Evolutionary conservation across 1,140 invertebrate species (phyloP), one percentile per base, ranked within the genome.

Genomic region (Drosophila pandora): DNA sequence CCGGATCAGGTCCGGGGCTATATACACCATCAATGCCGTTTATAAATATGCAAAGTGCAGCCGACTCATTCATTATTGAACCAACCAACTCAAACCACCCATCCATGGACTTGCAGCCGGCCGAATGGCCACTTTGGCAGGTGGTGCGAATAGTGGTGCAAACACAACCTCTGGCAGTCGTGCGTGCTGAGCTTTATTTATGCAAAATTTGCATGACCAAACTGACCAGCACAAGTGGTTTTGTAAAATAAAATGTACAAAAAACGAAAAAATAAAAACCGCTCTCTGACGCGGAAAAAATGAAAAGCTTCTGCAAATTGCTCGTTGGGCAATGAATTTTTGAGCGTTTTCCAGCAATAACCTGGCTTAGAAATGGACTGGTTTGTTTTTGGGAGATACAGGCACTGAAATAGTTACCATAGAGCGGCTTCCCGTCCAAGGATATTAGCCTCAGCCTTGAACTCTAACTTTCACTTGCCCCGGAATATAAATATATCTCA

Each of bases 161-260:
- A 28, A 65, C 53, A 54, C 45, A 73, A 22, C 43, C 50, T 22
- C 64, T 22, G 12, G 43, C 45, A 75, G 30, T 61, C 30, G 73
- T 68, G 72, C 64, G 74, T 76, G 74, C 54, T 37, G 23, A 34
- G 50, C 62, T 60, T 73, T 62, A 62, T 84, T 84, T 74, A 74
- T 74, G 75, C 73, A 65, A 84, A 84, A 65, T 84, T 79, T 59
- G 64, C 61, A 73, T 65, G 72, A 59, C 68, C 41, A 43, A 43
- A 43, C 41, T 13, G 41, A 43, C 41, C 75, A 65, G 60, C 61
- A 34, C 64, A 56, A 61, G 68, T 45, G 70, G 57, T 79, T 74
- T 69, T 55, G 39, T 56, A 45, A 39, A 67, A 55, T 52, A 62
- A 68, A 54, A 58, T 57, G 48, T 48, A 34, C 32, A 49, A 48